Evolutionary conservation across 92 coral and sea anemone genomes (phyloP).

Genomic region (Hydrozoanthus gracilis): DNA sequence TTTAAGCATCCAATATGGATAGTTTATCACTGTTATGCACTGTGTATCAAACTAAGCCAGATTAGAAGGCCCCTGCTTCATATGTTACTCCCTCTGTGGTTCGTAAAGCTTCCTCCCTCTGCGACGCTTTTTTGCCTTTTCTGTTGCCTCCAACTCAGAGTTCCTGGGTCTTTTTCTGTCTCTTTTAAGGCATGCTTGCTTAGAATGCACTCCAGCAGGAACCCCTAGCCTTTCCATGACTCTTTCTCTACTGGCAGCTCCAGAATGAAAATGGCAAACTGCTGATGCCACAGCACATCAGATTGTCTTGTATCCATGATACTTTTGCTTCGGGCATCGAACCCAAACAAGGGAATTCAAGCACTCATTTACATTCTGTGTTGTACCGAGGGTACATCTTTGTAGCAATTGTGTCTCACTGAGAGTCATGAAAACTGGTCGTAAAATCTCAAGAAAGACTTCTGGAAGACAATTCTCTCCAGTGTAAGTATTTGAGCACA

Average conservation of each 20-base stretch:
- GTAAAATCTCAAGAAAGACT: conserved; percentile 46
- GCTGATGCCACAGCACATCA: conserved; percentile 61
- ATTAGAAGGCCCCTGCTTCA: conserved; percentile 43
- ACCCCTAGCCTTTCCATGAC: conserved; percentile 60
- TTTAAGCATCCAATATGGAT: neutral
- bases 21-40: conserved; percentile 9
- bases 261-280: conserved; percentile 62
- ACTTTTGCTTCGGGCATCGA: conserved; percentile 49
- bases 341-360: conserved; percentile 62
- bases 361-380: conserved; percentile 60
- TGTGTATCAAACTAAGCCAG: neutral
- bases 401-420: conserved; percentile 64
- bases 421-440: conserved; percentile 54
- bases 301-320: conserved; percentile 42
- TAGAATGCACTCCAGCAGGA: conserved; percentile 41
- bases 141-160: conserved; percentile 28
- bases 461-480: conserved; percentile 52
- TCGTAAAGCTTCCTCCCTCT: neutral
- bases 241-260: conserved; percentile 58
- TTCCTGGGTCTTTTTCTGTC: conserved; percentile 39
- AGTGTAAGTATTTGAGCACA: conserved; percentile 46
- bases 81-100: conserved; percentile 9
- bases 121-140: conserved; percentile 29
- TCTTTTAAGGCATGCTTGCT: neutral
- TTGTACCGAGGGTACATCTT: conserved; percentile 61